phyloP scores from a whole-genome alignment of 2,797 vertebrate genomes.

The Uromys caudimaculatus region DNA sequence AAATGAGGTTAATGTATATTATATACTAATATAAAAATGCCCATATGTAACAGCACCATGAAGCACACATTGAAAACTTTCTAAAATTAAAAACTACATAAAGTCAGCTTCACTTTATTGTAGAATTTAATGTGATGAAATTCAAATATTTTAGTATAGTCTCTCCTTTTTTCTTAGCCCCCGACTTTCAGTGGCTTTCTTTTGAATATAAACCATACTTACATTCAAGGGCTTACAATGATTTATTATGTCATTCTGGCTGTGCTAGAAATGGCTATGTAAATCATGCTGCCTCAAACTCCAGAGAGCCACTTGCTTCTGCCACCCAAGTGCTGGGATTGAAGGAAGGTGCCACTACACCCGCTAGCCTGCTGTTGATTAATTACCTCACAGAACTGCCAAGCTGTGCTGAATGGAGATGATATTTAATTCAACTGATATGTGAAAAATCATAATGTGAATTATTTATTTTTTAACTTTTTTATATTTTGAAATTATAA shows the following conservation, averaged over 20 bases:
- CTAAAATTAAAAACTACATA: neutral
- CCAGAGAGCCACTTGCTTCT: neutral
- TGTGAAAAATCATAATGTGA: neutral
- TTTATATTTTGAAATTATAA: neutral
- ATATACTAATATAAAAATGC: neutral
- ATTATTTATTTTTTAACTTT: neutral
- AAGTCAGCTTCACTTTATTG: neutral
- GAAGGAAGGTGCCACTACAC: neutral
- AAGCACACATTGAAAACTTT: neutral
- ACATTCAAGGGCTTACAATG: neutral
- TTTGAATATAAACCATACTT: slow-evolving; percentile 3
- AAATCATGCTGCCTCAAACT: neutral
- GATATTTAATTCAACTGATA: neutral
- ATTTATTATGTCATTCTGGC: neutral
- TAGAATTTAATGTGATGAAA: slow-evolving; percentile 31
- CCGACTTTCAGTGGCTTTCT: neutral
- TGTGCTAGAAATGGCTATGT: too few species aligned
- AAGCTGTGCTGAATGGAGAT: neutral
- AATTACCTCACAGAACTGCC: neutral
- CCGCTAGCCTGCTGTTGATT: neutral
- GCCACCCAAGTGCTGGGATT: too few species aligned
- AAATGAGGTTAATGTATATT: neutral
- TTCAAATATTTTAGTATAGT: neutral
- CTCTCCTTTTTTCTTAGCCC: neutral
- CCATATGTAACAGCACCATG: too few species aligned